Conservation (phyloP, 2,888 invertebrate species). For the Limnephilus lunatus region DNA sequence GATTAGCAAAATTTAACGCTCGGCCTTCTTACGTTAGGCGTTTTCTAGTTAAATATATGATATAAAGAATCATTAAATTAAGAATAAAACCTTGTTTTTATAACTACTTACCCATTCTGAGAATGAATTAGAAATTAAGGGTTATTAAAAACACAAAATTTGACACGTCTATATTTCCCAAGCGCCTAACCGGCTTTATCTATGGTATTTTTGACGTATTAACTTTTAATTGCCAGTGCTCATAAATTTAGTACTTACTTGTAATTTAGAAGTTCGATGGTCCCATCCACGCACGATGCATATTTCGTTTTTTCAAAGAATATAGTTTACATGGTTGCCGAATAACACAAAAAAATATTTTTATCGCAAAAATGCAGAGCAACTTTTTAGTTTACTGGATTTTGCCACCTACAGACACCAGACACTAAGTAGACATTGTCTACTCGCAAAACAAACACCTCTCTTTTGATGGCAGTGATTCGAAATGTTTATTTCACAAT, state of each 20-base stretch:
- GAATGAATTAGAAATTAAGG: neutral
- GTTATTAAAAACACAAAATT: constrained; percentile 28
- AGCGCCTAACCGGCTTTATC: constrained; percentile 36
- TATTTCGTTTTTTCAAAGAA: no score
- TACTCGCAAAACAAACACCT: no score
- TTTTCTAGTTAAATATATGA: neutral
- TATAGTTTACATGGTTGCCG: no score
- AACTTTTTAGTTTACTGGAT: no score
- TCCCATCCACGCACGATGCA: neutral
- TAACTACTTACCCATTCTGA: constrained; percentile 16
- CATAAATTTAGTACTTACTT: neutral
- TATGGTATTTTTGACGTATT: constrained; percentile 35
- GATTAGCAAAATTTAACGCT: neutral
- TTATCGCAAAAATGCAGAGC: no score
- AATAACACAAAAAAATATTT: no score
- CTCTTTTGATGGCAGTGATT: no score
- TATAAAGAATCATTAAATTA: neutral
- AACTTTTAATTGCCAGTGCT: neutral
- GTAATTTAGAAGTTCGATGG: neutral
- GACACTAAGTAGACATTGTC: no score
- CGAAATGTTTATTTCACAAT: no score
- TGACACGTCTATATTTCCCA: constrained; percentile 14
- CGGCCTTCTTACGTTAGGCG: neutral
- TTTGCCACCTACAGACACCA: no score
- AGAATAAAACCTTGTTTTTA: neutral